Conservation (phyloP, 2,113 vertebrate genomes). For the Malurus melanocephalus region DNA sequence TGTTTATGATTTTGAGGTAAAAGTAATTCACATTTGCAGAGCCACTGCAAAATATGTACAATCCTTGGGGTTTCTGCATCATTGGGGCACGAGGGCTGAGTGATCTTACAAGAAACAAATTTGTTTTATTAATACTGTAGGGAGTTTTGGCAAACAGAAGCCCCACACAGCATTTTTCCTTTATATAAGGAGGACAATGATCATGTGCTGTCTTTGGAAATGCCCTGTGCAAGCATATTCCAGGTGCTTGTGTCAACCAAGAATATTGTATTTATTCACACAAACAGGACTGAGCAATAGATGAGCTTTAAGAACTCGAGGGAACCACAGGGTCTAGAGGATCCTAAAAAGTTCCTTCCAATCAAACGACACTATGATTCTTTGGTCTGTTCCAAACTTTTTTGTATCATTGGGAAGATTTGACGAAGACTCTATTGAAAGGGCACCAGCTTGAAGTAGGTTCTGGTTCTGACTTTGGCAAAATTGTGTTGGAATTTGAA, state of each 20-base stretch:
- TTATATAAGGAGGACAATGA: neutral
- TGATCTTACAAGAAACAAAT: neutral
- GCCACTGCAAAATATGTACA: neutral
- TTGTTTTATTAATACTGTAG: neutral
- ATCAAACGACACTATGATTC: neutral
- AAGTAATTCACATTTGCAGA: neutral
- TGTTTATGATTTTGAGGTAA: slow-evolving; percentile 14
- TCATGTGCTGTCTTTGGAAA: slow-evolving; percentile 12
- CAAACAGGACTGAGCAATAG: neutral
- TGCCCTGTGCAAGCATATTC: neutral
- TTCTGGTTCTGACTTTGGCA: slow-evolving; percentile 6
- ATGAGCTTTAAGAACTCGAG: slow-evolving; percentile 41
- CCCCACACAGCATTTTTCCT: neutral
- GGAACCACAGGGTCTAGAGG: neutral
- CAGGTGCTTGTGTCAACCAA: slow-evolving; percentile 12
- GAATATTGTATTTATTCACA: slow-evolving; percentile 31
- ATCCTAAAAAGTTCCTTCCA: neutral
- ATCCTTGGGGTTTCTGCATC: accelerated
- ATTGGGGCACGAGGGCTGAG: neutral
- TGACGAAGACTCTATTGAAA: slow-evolving; percentile 1
- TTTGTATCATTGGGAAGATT: neutral
- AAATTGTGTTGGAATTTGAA: slow-evolving; percentile 9
- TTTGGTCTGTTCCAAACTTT: neutral
- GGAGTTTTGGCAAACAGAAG: slow-evolving; percentile 29
- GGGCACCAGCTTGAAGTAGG: neutral